Evolutionary conservation across 2,888 invertebrate genomes (phyloP), one percentile per base, ranked within the genome.

Genomic region (Sarcophaga carnaria): DNA sequence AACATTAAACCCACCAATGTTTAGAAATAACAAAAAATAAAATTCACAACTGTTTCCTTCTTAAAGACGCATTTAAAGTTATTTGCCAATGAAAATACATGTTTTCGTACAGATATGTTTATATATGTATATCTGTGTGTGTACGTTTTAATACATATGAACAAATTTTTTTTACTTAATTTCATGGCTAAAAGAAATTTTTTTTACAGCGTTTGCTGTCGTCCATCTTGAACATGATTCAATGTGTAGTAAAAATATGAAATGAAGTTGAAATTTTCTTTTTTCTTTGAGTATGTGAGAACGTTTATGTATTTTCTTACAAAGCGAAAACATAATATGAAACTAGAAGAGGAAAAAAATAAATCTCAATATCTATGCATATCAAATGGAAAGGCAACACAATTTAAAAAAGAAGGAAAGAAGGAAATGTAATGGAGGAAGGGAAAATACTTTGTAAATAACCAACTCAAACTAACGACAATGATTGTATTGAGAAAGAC

Each of bases 21-120:
- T 10, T 8, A 10, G 37, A 37, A 37, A 22, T 22, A 1, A 2
- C 37, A 2, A 8, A 2, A 37, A 37, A 8, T 37, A 10, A 37
- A 37, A 37, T 37, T 37, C 37, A 8, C 37, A 37, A 8, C 8
- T 10, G 37, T 37, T 22, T 63, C 3, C 66, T 70, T 82, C 64
- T 45, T 62, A 17, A 63, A n/a, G 22, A 76, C 70, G 59, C 59
- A 76, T 81, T 76, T 70, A 62, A 80, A 80, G 78, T 69, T 27
- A 60, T 72, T 66, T 76, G 70, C 49, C 20, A 71, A 20, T 10
- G 22, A 62, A 62, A n/a, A 27, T 64, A 10, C 17, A 66, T 37
- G 8, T 37, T 37, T 37, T 37, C 8, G 37, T 37, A 2, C 37
- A 37, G 37, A 37, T 37, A 37, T 6, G 37, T 37, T 37, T 37